These are phyloP conservation scores for Tetrax tetrax DNA, from an alignment of 2,113 vertebrate genomes.

Conservation along the genomic window DNA sequence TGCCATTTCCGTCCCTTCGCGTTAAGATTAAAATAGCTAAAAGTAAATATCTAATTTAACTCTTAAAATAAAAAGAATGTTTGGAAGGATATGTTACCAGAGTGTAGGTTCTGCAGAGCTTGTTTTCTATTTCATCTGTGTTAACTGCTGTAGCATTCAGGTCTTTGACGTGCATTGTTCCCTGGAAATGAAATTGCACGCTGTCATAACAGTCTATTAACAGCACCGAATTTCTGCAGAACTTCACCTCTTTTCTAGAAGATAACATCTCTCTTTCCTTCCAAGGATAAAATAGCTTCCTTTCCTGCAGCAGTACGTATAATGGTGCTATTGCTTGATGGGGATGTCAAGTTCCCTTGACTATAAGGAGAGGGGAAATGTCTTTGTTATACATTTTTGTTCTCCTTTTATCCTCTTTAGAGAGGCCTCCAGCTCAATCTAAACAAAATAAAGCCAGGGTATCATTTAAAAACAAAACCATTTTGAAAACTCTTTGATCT, in stretches of 20 bases:
- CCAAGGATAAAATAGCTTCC: conserved; percentile 64
- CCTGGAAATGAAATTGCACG: not conserved
- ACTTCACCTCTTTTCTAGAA: conserved; percentile 12
- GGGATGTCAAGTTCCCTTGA: conserved; percentile 66
- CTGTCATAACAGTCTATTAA: conserved; percentile 56
- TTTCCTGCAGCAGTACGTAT: conserved; percentile 27
- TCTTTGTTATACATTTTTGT: conserved; percentile 59
- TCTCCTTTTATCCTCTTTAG: conserved; percentile 60
- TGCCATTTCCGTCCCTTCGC: not conserved
- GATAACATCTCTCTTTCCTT: conserved; percentile 67
- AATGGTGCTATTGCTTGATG: conserved; percentile 46
- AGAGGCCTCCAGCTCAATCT: conserved; percentile 50
- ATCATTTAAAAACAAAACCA: conserved; percentile 63
- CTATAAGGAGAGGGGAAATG: conserved; percentile 69
- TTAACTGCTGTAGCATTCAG: not conserved
- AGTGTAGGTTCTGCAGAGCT: not conserved
- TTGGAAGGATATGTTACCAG: not conserved
- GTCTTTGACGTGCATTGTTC: not conserved
- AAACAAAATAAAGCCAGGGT: conserved; percentile 65
- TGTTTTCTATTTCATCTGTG: not conserved
- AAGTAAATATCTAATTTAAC: conserved; percentile 8
- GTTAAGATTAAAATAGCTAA: not conserved
- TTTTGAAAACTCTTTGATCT: conserved; percentile 59
- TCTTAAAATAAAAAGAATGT: not conserved
- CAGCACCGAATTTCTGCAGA: conserved; percentile 52